Percentiles rank a stretch among this genome's conserved stretches.
Conservation (phyloP, 1,140 invertebrate species). For the Condylostylus longicornis region DNA sequence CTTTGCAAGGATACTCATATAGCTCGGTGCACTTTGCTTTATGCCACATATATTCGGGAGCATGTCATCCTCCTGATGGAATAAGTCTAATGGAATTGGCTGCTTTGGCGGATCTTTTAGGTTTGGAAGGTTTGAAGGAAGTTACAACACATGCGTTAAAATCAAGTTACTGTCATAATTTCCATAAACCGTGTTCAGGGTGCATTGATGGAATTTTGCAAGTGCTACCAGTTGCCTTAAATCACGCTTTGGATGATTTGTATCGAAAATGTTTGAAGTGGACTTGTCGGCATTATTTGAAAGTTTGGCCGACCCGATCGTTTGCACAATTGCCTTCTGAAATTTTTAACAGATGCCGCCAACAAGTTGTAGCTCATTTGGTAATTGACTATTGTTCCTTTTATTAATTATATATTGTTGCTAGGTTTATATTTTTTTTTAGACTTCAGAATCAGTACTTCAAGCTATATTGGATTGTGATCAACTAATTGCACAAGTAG, state of each 20-base stretch:
- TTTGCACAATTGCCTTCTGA: conserved; percentile 68
- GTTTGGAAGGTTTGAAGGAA: conserved; percentile 77
- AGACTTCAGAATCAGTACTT: conserved; percentile 47
- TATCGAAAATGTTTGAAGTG: conserved; percentile 69
- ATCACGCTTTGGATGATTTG: conserved; percentile 74
- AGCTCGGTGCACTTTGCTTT: conserved; percentile 74
- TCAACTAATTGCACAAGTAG: conserved; percentile 47
- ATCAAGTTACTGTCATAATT: conserved; percentile 72
- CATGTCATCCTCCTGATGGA: conserved; percentile 65
- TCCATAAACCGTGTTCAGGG: conserved; percentile 52
- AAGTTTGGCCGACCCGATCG: conserved; percentile 72
- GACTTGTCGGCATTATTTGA: conserved; percentile 69
- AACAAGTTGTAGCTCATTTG: conserved; percentile 51
- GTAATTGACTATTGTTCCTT: conserved; percentile 13
- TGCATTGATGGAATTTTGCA: conserved; percentile 67
- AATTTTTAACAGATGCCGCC: conserved; percentile 64
- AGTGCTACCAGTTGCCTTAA: conserved; percentile 62
- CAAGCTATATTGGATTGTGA: conserved; percentile 55
- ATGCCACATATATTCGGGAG: conserved; percentile 83
- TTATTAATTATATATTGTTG: not conserved
- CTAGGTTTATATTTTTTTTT: conserved; percentile 7
- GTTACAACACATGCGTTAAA: conserved; percentile 74
- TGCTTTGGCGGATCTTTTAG: conserved; percentile 72
- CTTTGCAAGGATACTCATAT: conserved; percentile 68
- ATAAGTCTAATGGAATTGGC: conserved; percentile 75